Base-by-base conservation (phyloP, 2,888 invertebrate genomes). In the Fragum whitleyi region DNA sequence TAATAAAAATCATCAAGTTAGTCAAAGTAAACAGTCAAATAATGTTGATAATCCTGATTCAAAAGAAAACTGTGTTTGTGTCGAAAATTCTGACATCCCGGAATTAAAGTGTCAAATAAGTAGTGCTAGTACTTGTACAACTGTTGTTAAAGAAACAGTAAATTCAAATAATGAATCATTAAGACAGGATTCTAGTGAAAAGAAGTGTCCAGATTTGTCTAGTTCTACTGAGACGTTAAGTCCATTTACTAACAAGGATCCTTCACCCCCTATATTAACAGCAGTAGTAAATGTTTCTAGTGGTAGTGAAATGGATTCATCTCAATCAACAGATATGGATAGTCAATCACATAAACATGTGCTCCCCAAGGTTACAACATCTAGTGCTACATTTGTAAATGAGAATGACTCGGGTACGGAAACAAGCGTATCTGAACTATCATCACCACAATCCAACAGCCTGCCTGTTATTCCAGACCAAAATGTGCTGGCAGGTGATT, bases 1-100 rank as follows among this genome's bases (percentile, higher is more conserved):
- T 7, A 9, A 47, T 47, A 51, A 53, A 16, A 23, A 47, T 57
- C 57, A 29, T 74, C 7, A 26, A 23, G 19, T 23, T 29, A 47
- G 23, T 74, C 68, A 69, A 42, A 21, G 70, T 29, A 71, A 61
- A 47, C 42, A 19, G 14, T 65, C 65, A 21, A 42, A 23, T 26
- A 23, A 23, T 65, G 36, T 36, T 5, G 16, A 39, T 3, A 59
- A 67, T 21, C 39, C 68, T 75, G 74, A 67, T 74, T 65, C 74
- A 32, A 65, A 65, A 55, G 42, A 21, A 21, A 36, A 9, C 29
- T 16, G 14, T 72, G 47, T 39, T 11, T 16, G 68, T 53, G 55
- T 36, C 0, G 79, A 79, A 29, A 74, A 83, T 71, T 76, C 74
- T n/a, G 83, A 79, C 70, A 83, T 83, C 23, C 83, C 83, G 11